Evolutionary conservation across 2,888 invertebrate genomes (phyloP).

Genomic region (Nasonovia ribisnigri): DNA sequence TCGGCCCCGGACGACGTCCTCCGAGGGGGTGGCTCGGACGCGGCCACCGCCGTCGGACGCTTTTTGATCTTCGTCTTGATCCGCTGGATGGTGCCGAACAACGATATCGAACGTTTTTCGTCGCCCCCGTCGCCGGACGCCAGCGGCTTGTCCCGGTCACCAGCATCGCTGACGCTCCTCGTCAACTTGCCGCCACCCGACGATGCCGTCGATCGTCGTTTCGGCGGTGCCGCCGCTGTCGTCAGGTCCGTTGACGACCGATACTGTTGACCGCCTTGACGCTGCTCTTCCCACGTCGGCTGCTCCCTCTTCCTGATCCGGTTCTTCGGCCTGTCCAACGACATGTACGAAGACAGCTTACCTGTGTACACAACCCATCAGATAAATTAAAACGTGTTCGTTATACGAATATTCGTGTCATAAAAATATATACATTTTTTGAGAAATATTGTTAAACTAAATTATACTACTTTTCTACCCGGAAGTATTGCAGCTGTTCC

Average conservation of each 20-base stretch:
- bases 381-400: neutral
- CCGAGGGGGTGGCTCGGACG: neutral
- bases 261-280: constrained; percentile 46
- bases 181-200: constrained; percentile 67
- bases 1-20: constrained; percentile 28
- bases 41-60: neutral
- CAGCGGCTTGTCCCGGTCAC: constrained; percentile 69
- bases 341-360: constrained; percentile 73
- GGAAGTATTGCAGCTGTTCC: neutral
- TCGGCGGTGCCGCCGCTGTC: constrained; percentile 14
- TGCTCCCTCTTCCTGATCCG: constrained; percentile 70
- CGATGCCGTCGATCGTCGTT: constrained; percentile 30
- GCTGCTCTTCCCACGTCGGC: constrained; percentile 68
- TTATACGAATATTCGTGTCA: neutral
- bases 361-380: constrained; percentile 27
- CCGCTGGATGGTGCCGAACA: constrained; percentile 65
- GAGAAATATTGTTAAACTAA: neutral
- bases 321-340: constrained; percentile 70
- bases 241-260: constrained; percentile 50
- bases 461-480: neutral
- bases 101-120: constrained; percentile 60
- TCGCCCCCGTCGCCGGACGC: constrained; percentile 46
- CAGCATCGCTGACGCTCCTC: constrained; percentile 74
- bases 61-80: constrained; percentile 56
- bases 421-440: neutral